phyloP scores from a whole-genome alignment of 2,113 vertebrate species.

The Otolemur garnettii region DNA sequence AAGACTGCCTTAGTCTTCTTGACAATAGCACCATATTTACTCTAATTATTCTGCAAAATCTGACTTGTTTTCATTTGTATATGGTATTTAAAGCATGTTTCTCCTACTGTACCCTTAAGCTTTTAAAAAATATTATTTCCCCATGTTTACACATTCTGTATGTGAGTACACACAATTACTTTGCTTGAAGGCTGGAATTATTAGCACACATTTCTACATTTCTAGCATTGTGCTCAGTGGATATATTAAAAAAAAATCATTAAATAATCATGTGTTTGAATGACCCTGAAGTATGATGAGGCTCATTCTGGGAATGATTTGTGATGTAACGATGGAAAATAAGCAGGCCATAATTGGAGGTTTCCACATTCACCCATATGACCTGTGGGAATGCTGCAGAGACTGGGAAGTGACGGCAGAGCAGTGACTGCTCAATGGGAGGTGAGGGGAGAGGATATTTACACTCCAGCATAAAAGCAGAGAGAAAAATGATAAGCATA shows the following conservation, averaged over 20 bases:
- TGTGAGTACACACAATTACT: not conserved
- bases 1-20: not conserved
- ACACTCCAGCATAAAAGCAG: not conserved
- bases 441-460: not conserved
- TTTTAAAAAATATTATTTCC: constrained; percentile 1
- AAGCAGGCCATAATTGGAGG: constrained; percentile 16
- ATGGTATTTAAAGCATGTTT: not conserved
- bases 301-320: constrained; percentile 54
- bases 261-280: constrained; percentile 34
- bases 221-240: not conserved
- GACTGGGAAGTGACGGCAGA: not conserved
- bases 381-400: not conserved
- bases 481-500: not conserved
- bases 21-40: not conserved
- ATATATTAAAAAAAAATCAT: constrained; percentile 39
- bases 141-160: not conserved
- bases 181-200: constrained; percentile 19
- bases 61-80: not conserved
- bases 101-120: not conserved
- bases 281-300: constrained; percentile 19
- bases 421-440: not conserved
- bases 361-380: not conserved
- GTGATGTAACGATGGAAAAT: constrained; percentile 57
- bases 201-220: constrained; percentile 35
- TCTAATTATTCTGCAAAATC: not conserved